phyloP scores from a whole-genome alignment of 2,113 vertebrate species.

The Solea solea region DNA sequence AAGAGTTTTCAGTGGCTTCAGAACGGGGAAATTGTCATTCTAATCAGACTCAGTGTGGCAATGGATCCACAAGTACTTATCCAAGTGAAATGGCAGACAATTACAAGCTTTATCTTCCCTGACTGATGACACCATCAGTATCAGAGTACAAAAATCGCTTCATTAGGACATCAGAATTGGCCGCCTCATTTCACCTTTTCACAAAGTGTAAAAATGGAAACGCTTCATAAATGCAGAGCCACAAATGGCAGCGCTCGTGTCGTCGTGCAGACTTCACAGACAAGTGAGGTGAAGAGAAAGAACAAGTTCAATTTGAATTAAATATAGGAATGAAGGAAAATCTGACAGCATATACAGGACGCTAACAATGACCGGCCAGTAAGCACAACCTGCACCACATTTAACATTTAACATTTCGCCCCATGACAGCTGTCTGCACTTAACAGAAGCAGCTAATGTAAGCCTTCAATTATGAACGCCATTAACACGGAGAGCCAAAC shows the following conservation, averaged over 20 bases:
- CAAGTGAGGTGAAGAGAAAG: no score
- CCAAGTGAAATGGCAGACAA: background rate
- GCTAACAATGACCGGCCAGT: background rate
- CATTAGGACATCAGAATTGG: background rate
- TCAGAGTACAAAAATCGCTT: background rate
- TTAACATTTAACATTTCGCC: constrained; percentile 11
- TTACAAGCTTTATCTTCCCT: background rate
- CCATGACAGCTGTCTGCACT: constrained; percentile 17
- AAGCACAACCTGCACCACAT: constrained; percentile 2
- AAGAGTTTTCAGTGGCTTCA: background rate
- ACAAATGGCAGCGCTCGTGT: no score
- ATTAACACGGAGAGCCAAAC: constrained; percentile 45
- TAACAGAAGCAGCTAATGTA: constrained; percentile 41
- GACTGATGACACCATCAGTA: background rate
- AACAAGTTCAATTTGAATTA: background rate
- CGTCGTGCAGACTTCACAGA: no score
- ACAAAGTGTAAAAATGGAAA: background rate
- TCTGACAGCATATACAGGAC: background rate
- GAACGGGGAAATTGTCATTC: background rate
- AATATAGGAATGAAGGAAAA: background rate
- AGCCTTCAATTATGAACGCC: constrained; percentile 52
- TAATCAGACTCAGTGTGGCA: background rate
- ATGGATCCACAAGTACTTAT: background rate
- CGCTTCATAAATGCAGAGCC: background rate
- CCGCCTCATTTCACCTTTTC: background rate